Base-by-base conservation (phyloP, 2,797 vertebrate species). In the Cheirogaleus major region DNA sequence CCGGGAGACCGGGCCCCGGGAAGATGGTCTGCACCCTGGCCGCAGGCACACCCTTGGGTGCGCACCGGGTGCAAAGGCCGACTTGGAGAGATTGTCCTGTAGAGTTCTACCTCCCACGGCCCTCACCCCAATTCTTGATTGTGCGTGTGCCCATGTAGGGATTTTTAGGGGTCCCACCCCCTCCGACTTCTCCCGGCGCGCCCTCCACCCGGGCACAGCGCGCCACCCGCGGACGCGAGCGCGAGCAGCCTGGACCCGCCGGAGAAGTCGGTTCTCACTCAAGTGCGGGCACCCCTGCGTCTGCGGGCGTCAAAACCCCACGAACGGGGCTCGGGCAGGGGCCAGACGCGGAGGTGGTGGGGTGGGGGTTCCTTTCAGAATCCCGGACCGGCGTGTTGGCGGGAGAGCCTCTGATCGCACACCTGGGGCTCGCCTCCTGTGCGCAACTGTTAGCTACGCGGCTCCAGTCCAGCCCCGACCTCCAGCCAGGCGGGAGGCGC, bases 351-450 rank as follows among this genome's bases (percentile, higher is more conserved):
- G 10, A 38, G 70, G 59, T 0, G 73, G 90, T 25, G 41, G n/a
- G 63, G 48, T 3, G 48, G 7, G 30, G 41, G 25, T 1, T 1
- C 22, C 57, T 35, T 20, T 11, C 18, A 14, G 79, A 41, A 38
- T 43, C 78, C n/a, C 55, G 75, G 67, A 6, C n/a, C 10, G 23
- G n/a, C 45, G 0, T 27, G 82, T 61, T 5, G 30, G 61, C 61
- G 1, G 69, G 61, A 55, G 35, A 93, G 61, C 25, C 82, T 35
- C 20, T 0, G 73, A n/a, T 7, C 23, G 38, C 59, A 48, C 96
- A 93, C 95, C 92, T 93, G 80, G 83, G 89, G 55, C 88, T 81
- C 61, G 43, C 61, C 70, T 30, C 38, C 32, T 1, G 50, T 1
- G 15, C 55, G 23, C 72, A 18, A 25, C 9, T 0, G n/a, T 5